These are phyloP conservation scores for Chaenogobius annularis DNA, from an alignment of 2,113 vertebrate species.

Conservation along the genomic window DNA sequence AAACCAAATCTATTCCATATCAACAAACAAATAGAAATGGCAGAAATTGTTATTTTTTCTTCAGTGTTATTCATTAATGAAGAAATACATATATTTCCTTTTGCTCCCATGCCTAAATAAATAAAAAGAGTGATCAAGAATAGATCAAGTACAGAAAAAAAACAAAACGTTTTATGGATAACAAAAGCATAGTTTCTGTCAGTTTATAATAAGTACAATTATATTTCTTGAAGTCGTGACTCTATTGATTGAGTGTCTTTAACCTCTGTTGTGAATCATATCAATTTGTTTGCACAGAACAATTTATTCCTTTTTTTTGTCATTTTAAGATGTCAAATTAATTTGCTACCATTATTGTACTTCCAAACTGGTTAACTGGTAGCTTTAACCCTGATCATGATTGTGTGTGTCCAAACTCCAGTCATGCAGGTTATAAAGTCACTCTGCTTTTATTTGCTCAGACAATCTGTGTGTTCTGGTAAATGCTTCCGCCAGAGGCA, in stretches of 20 bases:
- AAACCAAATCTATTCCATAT: not conserved
- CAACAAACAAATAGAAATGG: not conserved
- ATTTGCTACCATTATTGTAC: not conserved
- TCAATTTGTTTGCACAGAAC: not conserved
- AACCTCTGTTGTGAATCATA: no score
- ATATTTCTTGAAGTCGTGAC: no score
- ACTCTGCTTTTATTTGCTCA: not conserved
- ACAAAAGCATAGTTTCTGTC: no score
- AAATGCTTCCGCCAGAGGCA: conserved; percentile 29
- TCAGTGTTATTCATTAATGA: not conserved
- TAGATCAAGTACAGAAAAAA: no score
- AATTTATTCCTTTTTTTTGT: no score
- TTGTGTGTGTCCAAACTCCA: not conserved
- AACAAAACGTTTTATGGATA: no score
- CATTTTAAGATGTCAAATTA: no score
- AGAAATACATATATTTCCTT: not conserved
- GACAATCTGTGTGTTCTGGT: conserved; percentile 9
- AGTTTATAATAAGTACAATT: no score
- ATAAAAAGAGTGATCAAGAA: no score
- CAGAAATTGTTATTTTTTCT: not conserved
- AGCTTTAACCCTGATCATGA: not conserved
- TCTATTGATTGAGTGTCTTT: no score
- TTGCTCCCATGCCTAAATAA: no score
- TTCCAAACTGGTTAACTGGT: no score
- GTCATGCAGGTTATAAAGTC: conserved; percentile 7